A percentile compares a stretch with the other conserved stretches of the same genome.
Evolutionary conservation across 2,888 invertebrate species (phyloP).

Genomic region (Ctenicera cuprea): DNA sequence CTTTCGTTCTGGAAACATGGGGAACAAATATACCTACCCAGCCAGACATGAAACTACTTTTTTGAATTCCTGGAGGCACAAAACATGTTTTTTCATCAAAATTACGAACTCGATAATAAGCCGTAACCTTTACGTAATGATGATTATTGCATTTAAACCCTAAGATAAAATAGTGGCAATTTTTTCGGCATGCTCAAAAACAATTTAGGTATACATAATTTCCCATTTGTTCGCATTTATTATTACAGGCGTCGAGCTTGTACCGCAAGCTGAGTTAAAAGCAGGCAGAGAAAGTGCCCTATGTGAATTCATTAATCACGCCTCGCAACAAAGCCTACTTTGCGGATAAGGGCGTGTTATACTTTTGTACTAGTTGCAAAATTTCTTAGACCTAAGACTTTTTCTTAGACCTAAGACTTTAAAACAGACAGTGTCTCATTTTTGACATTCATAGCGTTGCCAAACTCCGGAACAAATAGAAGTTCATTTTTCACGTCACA

Average conservation of each 20-base stretch:
- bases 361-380: background rate
- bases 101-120: too few species aligned
- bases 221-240: slow-evolving; percentile 22
- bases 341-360: slow-evolving; percentile 9
- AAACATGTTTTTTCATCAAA: too few species aligned
- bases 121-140: too few species aligned
- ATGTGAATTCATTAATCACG: slow-evolving; percentile 21
- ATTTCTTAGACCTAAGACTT: background rate
- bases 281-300: slow-evolving; percentile 10
- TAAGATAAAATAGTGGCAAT: background rate
- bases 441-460: background rate
- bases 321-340: slow-evolving; percentile 6
- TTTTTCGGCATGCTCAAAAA: slow-evolving; percentile 11
- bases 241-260: slow-evolving; percentile 15
- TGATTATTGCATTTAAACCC: background rate
- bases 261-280: slow-evolving; percentile 17
- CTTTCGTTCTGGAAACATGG: too few species aligned
- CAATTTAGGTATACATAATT: slow-evolving; percentile 11
- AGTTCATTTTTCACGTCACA: slow-evolving; percentile 28
- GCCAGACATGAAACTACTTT: too few species aligned
- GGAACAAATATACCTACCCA: too few species aligned
- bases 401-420: background rate
- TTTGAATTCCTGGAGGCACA: too few species aligned
- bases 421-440: slow-evolving; percentile 3
- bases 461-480: slow-evolving; percentile 12